A percentile compares a stretch with the other conserved stretches of the same genome.
Evolutionary conservation across 2,888 invertebrate species (phyloP).

Genomic region (Ochropleura leucogaster): DNA sequence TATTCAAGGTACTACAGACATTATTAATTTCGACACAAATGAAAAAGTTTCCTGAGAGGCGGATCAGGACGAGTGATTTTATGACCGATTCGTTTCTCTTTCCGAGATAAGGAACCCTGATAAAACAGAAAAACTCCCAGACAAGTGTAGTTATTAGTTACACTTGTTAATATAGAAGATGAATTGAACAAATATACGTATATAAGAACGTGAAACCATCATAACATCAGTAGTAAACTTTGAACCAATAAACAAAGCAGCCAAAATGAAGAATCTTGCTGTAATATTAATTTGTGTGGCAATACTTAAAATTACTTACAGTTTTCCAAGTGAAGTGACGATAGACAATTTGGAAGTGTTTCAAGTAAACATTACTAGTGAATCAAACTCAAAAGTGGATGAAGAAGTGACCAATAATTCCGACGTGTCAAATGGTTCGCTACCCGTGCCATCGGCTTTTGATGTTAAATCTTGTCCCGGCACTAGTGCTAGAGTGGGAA

Average conservation of each 20-base stretch:
- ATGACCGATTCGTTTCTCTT: background rate
- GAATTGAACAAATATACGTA: background rate
- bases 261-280: background rate
- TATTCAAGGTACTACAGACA: no score
- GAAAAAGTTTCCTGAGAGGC: background rate
- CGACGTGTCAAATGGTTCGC: no score
- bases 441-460: background rate
- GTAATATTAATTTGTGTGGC: background rate
- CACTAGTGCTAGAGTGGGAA: background rate
- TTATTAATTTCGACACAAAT: background rate
- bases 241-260: background rate
- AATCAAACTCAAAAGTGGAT: no score
- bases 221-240: background rate
- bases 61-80: background rate
- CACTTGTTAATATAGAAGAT: background rate
- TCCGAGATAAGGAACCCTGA: background rate
- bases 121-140: background rate
- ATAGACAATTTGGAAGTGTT: slow-evolving; percentile 1
- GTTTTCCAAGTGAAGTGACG: background rate
- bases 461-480: background rate
- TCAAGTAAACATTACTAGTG: background rate
- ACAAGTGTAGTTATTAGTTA: background rate
- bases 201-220: background rate
- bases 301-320: background rate
- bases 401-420: background rate